These are phyloP conservation scores for Mormyrus hasselquistii DNA, from an alignment of 2,797 vertebrate genomes.

Conservation along the genomic window DNA sequence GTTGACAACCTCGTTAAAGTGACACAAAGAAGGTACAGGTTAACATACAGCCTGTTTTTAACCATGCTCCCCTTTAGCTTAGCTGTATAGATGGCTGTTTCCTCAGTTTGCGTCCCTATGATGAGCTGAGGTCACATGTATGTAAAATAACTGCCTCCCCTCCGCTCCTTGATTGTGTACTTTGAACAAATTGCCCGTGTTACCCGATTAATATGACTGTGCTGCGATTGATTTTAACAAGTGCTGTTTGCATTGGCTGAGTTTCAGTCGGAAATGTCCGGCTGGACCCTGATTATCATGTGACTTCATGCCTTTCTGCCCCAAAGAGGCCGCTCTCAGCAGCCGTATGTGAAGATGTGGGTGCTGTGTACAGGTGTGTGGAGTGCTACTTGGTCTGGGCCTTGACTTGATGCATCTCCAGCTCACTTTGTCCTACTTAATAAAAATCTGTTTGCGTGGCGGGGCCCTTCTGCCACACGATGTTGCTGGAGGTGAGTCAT, in stretches of 20 bases:
- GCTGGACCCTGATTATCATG: not conserved
- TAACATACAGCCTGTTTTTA: not conserved
- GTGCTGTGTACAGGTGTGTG: not conserved
- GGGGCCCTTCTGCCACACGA: not conserved
- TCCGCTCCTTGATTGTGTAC: not conserved
- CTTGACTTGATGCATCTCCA: not conserved
- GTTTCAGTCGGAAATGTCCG: not conserved
- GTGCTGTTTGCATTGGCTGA: not conserved
- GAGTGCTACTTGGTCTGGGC: not conserved
- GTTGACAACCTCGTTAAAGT: not conserved
- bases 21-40: not conserved
- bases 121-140: not conserved
- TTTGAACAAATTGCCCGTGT: not conserved
- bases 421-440: not conserved
- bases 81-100: not conserved
- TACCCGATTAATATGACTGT: constrained; percentile 26
- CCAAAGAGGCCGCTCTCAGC: not conserved
- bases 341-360: not conserved
- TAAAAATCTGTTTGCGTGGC: not conserved
- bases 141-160: not conserved
- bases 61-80: not conserved
- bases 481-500: not conserved
- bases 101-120: not conserved
- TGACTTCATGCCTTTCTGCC: not conserved
- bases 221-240: constrained; percentile 10